Evolutionary conservation across 2,797 vertebrate genomes (phyloP), one percentile per base, ranked within the genome.

Genomic region (Eidolon dupreanum): DNA sequence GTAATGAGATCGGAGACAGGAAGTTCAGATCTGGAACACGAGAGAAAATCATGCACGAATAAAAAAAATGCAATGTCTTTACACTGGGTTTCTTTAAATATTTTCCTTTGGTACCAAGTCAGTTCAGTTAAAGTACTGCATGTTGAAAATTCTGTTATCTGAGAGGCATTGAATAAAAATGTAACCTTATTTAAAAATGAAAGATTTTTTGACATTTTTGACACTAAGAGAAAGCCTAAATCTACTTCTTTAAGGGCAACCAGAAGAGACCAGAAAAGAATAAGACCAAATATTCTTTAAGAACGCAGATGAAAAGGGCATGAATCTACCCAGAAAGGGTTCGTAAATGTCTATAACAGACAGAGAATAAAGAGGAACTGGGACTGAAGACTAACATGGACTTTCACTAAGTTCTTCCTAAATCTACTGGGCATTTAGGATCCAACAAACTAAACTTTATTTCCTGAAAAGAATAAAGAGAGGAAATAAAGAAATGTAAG

Each of bases 1-100:
- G 99, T 97, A 99, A 98, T 0, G 98, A 98, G 98, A 99, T 98
- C 43, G 99, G 98, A 92, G 99, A 99, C 97, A 99, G 98, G 96
- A 99, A 97, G 97, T 98, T 98, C 88, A 99, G 96, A 96, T 99
- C 99, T 99, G 97, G 63, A 97, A 96, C 89, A 98, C 17, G 98
- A 96, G 96, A 95, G 70, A 97, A 97, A 97, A 83, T 8, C 66
- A 86, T 0, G 16, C 46, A 51, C 6, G 46, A 74, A 83, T 91
- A 5, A 77, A 68, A 93, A 94, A 93, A 59, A 61, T 33, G 31
- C 75, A 17, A 81, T 53, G 82, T 78, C 74, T 41, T 94, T 51
- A 68, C 63, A 74, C 22, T 22, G 13, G 68, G 59, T 41, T 51
- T 91, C 82, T 88, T 66, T 79, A 74, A 79, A 83, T 33, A 68